Evolutionary conservation across 2,113 vertebrate genomes (phyloP), one percentile per base, ranked within the genome.

Genomic region (Erinaceus europaeus): DNA sequence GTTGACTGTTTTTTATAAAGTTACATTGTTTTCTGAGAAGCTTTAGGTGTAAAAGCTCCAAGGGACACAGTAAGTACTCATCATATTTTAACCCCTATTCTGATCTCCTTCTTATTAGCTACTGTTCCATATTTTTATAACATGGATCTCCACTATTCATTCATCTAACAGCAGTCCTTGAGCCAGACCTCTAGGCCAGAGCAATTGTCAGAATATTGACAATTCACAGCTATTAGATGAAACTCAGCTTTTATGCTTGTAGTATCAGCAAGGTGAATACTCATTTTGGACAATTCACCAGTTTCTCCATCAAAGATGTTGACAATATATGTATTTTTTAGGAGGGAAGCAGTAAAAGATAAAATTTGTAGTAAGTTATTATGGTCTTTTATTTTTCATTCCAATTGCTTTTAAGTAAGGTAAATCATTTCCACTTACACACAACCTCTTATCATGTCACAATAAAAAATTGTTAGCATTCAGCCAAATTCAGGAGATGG

Each of bases 121-220:
- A 57, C 76, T n/a, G 11, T 77, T 55, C 64, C 81, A 0, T 81
- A 40, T 74, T 93, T 7, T 73, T 29, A 65, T 88, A 79, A 32
- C 42, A 46, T 6, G 25, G 74, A 74, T 65, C 78, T 4, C 50
- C 1, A 1, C 9, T 65, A 3, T 74, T 86, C 69, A 1, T 79
- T 88, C 46, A 67, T 53, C 23, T 61, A 11, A 68, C 15, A 40
- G 3, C 44, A 94, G 94, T 94, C 94, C 93, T 90, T 95, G 94
- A 91, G 34, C 50, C 91, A 96, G 91, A 17, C 6, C 18, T 94
- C 93, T 90, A 52, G 38, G n/a, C 81, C 96, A 83, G 6, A 89
- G 38, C 86, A 68, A 91, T 91, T 72, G 74, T 69, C 83, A 93
- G 91, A 95, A 92, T 90, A 93, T 42, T 94, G 69, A 94, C 71